Percentiles rank a stretch among this genome's conserved stretches.
Conservation (phyloP, 1,140 invertebrate genomes). For the Papilio polyxenes region DNA sequence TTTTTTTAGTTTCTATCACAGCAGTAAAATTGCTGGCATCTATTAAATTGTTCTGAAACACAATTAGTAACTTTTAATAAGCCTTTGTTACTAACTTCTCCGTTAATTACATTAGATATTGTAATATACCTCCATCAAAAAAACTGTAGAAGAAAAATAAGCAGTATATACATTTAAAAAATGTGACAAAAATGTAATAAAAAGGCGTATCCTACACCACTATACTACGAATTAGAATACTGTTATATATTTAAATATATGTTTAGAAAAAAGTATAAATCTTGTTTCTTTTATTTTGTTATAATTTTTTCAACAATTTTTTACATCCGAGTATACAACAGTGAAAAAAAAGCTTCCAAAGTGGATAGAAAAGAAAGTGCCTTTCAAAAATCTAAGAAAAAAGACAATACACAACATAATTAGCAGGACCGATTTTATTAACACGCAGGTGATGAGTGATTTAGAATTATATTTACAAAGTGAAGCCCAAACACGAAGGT, state of each 20-base stretch:
- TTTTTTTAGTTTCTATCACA: slow-evolving; percentile 1
- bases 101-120: slow-evolving; percentile 41
- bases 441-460: slow-evolving; percentile 60
- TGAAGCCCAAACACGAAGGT: slow-evolving; percentile 72
- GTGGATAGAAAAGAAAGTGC: slow-evolving; percentile 45
- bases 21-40: not conserved
- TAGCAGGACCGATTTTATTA: slow-evolving; percentile 37
- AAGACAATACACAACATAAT: slow-evolving; percentile 44
- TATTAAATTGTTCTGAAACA: not conserved
- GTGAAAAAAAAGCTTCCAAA: too few species aligned
- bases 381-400: slow-evolving; percentile 51
- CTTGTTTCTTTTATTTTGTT: too few species aligned
- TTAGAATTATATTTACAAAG: slow-evolving; percentile 76
- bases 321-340: not conserved
- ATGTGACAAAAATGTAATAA: not conserved
- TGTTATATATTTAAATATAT: not conserved
- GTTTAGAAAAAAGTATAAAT: too few species aligned
- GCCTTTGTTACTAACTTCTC: slow-evolving; percentile 26
- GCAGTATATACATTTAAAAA: not conserved
- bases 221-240: too few species aligned
- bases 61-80: slow-evolving; percentile 32
- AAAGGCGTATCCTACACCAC: not conserved
- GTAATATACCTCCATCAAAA: not conserved
- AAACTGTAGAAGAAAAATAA: not conserved
- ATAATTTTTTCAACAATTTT: too few species aligned